These are phyloP conservation scores for Nixonia krombeini DNA, from an alignment of 1,140 invertebrate species.

Conservation along the genomic window DNA sequence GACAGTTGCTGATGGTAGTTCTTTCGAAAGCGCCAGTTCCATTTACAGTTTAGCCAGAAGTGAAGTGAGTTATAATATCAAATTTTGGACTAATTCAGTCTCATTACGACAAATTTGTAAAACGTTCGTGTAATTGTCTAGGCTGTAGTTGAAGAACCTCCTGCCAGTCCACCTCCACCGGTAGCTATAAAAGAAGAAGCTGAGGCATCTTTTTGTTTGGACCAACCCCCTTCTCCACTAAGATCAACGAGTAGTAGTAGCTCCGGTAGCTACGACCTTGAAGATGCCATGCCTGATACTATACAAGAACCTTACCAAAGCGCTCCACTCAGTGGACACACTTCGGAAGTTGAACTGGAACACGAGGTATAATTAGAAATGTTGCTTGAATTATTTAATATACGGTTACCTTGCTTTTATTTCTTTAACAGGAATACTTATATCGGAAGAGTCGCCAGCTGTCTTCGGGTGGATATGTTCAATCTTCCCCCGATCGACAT, in stretches of 20 bases:
- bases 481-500: constrained; percentile 79
- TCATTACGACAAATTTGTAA: no score
- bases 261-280: constrained; percentile 72
- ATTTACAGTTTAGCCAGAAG: constrained; percentile 82
- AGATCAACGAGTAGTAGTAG: constrained; percentile 71
- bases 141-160: constrained; percentile 65
- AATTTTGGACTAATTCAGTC: no score
- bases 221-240: constrained; percentile 56
- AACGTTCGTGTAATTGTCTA: constrained; percentile 14
- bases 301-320: constrained; percentile 51
- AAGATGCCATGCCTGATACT: constrained; percentile 62
- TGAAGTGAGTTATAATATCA: constrained; percentile 69
- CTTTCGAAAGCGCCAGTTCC: constrained; percentile 86
- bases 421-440: no score
- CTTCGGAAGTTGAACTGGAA: constrained; percentile 58
- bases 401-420: neutral
- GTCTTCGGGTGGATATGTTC: constrained; percentile 85
- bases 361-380: constrained; percentile 64
- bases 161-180: constrained; percentile 55
- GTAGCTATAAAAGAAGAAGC: constrained; percentile 58
- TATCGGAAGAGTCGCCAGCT: constrained; percentile 81
- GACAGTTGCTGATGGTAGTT: constrained; percentile 79
- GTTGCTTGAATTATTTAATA: constrained; percentile 14
- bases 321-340: constrained; percentile 47
- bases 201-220: constrained; percentile 49